Evolutionary conservation across 2,113 vertebrate genomes (phyloP).

Genomic region (Pampusana beccarii): DNA sequence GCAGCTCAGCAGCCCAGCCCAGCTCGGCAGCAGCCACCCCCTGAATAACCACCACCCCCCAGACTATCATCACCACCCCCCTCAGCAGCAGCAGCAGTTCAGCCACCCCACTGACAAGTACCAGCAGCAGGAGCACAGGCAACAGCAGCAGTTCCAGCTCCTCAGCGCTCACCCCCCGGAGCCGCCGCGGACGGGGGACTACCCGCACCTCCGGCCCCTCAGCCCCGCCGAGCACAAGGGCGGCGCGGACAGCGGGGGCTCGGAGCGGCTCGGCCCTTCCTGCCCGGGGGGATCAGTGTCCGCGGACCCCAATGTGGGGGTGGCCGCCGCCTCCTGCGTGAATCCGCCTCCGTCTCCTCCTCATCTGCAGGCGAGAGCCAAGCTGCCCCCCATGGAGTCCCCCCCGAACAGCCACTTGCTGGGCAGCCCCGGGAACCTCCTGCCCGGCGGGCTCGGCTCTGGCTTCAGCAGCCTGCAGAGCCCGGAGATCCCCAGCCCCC

Average conservation of each 20-base stretch:
- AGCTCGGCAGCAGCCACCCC: slow-evolving; percentile 73
- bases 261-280: slow-evolving; percentile 68
- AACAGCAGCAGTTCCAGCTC: slow-evolving; percentile 72
- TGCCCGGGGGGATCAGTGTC: slow-evolving; percentile 63
- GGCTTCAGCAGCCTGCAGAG: slow-evolving; percentile 86
- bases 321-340: slow-evolving; percentile 58
- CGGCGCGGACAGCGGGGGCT: slow-evolving; percentile 54
- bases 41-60: slow-evolving; percentile 66
- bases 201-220: slow-evolving; percentile 55
- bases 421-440: slow-evolving; percentile 76
- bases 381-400: slow-evolving; percentile 78
- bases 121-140: slow-evolving; percentile 76
- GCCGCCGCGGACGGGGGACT: slow-evolving; percentile 73
- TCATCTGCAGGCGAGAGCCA: slow-evolving; percentile 63
- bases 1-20: slow-evolving; percentile 74
- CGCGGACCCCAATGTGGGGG: slow-evolving; percentile 63
- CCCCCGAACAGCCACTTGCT: slow-evolving; percentile 85
- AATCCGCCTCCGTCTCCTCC: slow-evolving; percentile 62
- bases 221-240: slow-evolving; percentile 52
- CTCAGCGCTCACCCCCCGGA: slow-evolving; percentile 67
- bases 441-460: slow-evolving; percentile 84
- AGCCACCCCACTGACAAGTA: slow-evolving; percentile 76
- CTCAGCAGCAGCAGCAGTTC: slow-evolving; percentile 61
- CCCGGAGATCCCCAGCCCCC: slow-evolving; percentile 81
- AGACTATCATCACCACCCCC: slow-evolving; percentile 66